Conservation (phyloP, 2,888 invertebrate genomes). For the Caenorhabditis wallacei region DNA sequence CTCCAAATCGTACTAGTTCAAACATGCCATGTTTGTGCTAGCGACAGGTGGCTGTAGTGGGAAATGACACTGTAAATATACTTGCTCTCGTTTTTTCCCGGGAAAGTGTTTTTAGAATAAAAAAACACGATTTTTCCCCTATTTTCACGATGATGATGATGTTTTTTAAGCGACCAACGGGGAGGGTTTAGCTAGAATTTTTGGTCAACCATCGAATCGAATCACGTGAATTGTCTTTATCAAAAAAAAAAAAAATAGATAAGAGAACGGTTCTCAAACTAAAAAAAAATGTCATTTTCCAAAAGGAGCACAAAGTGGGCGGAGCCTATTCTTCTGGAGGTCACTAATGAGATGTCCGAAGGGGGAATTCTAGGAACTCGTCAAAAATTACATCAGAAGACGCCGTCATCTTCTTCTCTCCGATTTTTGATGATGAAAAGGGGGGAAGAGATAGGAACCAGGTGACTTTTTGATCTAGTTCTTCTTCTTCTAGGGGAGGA, state of each 20-base stretch:
- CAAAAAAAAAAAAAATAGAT: background rate
- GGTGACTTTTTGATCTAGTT: conserved; percentile 31
- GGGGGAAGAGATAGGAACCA: background rate
- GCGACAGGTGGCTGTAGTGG: conserved; percentile 28
- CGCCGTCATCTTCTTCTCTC: conserved; percentile 21
- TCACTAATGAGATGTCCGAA: background rate
- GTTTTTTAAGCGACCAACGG: no score
- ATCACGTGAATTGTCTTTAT: no score
- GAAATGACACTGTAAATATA: conserved; percentile 26
- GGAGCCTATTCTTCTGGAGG: background rate
- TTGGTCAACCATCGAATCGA: no score
- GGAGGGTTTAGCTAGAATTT: no score
- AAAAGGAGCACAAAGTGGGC: no score
- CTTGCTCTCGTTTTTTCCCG: background rate
- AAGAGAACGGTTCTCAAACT: background rate
- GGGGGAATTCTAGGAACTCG: background rate
- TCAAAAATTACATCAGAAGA: conserved; percentile 46
- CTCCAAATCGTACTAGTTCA: conserved; percentile 32
- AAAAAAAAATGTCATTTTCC: no score
- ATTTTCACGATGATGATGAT: background rate
- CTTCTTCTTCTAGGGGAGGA: background rate
- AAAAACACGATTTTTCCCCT: background rate
- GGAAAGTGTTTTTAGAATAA: background rate
- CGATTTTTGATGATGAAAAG: conserved; percentile 28
- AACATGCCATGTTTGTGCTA: conserved; percentile 18